Conservation (phyloP, 2,797 vertebrate species). For the Staurois parvus region DNA sequence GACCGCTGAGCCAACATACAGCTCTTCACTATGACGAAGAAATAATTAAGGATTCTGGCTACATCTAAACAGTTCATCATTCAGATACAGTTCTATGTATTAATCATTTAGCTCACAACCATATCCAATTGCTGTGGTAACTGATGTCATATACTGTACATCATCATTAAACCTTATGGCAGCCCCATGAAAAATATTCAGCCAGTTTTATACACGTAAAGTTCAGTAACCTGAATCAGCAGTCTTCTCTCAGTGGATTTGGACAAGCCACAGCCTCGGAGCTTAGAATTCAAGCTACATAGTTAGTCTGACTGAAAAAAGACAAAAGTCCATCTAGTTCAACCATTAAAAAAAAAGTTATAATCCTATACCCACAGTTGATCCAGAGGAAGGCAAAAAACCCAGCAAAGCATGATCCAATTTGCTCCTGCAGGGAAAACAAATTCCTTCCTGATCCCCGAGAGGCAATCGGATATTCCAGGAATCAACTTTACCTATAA, state of each 20-base stretch:
- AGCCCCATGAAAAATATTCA: not conserved
- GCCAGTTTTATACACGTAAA: no score
- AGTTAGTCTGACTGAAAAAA: no score
- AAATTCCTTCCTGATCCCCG: no score
- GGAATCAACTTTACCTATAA: no score
- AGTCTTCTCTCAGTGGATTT: not conserved
- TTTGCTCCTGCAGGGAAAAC: no score
- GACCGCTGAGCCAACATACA: not conserved
- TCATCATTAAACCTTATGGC: not conserved
- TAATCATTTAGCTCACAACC: not conserved
- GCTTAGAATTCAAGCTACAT: no score
- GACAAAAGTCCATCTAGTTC: no score
- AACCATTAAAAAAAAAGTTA: no score
- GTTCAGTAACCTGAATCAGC: not conserved
- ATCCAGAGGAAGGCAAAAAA: no score
- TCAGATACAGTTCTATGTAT: not conserved
- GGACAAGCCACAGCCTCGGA: not conserved
- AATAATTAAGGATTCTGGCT: not conserved
- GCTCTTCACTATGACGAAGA: not conserved
- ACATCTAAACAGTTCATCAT: not conserved
- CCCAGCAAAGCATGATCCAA: no score
- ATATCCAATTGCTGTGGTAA: not conserved
- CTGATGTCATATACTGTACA: not conserved
- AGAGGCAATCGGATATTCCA: no score
- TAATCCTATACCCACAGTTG: no score